phyloP scores from a whole-genome alignment of 2,113 vertebrate species.

The Cinclus mexicanus region DNA sequence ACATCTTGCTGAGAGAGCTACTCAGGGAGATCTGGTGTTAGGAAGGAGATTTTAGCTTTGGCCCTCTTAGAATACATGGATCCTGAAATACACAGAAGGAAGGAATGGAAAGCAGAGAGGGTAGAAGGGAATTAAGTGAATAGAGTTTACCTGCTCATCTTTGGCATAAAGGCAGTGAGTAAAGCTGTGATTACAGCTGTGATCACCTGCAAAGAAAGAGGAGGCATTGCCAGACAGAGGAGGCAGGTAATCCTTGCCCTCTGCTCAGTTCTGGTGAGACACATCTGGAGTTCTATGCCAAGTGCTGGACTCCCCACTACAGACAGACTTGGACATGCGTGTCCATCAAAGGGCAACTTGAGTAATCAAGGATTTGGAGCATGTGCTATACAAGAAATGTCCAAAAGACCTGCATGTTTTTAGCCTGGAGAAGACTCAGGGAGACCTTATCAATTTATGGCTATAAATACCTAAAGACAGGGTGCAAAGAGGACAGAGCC shows the following conservation, averaged over 20 bases:
- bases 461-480: neutral
- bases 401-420: neutral
- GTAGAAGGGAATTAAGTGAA: neutral
- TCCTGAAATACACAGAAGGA: neutral
- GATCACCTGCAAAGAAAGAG: neutral
- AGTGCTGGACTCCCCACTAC: neutral
- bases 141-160: neutral
- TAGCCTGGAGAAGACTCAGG: neutral
- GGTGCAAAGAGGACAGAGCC: neutral
- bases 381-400: neutral
- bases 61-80: rapidly evolving
- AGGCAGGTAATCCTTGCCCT: neutral
- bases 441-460: neutral
- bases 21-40: neutral
- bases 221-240: neutral
- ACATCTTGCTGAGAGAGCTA: neutral
- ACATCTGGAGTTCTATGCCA: neutral
- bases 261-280: neutral
- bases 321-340: rapidly evolving
- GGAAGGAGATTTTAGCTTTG: neutral
- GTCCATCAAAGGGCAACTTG: neutral
- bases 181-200: neutral
- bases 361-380: neutral
- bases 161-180: neutral
- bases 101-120: neutral